Evolutionary conservation across 2,888 invertebrate genomes (phyloP).

Genomic region (Tridacna crocea): DNA sequence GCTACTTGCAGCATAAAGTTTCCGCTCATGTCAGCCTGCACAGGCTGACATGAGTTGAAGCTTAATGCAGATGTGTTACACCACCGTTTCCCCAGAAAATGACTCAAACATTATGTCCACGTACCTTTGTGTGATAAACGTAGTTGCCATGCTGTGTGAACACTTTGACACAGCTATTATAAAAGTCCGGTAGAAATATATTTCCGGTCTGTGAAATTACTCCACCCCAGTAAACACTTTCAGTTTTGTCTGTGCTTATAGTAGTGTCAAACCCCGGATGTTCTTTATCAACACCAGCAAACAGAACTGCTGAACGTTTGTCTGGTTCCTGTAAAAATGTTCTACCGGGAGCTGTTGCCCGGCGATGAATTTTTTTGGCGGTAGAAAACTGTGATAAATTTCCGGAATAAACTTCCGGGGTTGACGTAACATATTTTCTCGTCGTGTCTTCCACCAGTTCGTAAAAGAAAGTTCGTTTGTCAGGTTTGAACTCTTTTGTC

Average conservation of each 20-base stretch:
- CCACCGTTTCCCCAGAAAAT: no score
- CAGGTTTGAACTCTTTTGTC: conserved; percentile 31
- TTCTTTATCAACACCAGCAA: not conserved
- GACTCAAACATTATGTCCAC: not conserved
- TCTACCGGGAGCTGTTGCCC: conserved; percentile 4
- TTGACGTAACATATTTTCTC: not conserved
- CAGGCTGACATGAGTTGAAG: no score
- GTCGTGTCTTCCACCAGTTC: not conserved
- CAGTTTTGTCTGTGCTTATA: conserved; percentile 19
- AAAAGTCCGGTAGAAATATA: conserved; percentile 27
- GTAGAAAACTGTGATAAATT: not conserved
- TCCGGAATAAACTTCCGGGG: not conserved
- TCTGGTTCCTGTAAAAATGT: no score
- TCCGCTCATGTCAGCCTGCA: no score
- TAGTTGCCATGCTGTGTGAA: conserved; percentile 24
- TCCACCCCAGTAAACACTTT: conserved; percentile 36
- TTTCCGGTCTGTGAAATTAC: conserved; percentile 11
- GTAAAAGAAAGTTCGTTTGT: conserved; percentile 23
- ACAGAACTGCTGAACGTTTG: conserved; percentile 4
- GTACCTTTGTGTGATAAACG: conserved; percentile 4
- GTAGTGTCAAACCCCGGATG: not conserved
- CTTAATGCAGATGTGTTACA: no score
- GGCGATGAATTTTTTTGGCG: not conserved
- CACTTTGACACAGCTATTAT: conserved; percentile 30
- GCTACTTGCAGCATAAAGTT: no score